phyloP scores from a whole-genome alignment of 2,797 vertebrate species.

The Halcyon smyrnensis region DNA sequence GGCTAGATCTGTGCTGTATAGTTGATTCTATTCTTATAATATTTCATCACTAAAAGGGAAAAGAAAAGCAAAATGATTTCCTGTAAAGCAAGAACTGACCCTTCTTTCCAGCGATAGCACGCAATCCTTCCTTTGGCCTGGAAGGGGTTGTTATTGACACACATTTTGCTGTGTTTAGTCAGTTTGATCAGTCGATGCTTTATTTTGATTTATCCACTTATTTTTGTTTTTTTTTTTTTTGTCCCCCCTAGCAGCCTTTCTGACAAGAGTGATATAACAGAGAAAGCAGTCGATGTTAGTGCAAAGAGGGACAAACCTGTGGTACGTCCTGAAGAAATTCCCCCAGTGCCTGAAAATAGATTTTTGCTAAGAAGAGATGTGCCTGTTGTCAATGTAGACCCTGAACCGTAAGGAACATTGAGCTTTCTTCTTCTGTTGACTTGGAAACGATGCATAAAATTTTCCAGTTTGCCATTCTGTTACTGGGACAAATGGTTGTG shows the following conservation, averaged over 20 bases:
- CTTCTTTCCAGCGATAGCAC: rapidly evolving
- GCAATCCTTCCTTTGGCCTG: background rate
- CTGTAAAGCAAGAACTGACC: background rate
- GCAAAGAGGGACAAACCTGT: slow-evolving; percentile 92
- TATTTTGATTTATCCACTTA: background rate
- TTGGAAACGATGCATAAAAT: background rate
- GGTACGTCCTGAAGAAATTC: slow-evolving; percentile 96
- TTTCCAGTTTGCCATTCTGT: rapidly evolving
- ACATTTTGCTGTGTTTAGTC: background rate
- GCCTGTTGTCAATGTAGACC: slow-evolving; percentile 80
- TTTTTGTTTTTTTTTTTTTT: background rate
- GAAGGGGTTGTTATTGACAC: background rate
- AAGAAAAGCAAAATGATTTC: background rate
- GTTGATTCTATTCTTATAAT: background rate
- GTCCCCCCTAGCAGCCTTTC: slow-evolving; percentile 74
- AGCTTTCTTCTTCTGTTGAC: background rate
- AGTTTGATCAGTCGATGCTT: background rate
- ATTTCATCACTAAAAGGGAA: background rate
- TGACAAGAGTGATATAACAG: slow-evolving; percentile 73
- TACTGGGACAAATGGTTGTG: background rate
- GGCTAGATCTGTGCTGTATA: background rate
- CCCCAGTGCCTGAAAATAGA: slow-evolving; percentile 96
- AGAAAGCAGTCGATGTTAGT: slow-evolving; percentile 80
- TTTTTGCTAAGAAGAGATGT: slow-evolving; percentile 93
- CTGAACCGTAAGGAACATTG: slow-evolving; percentile 82